These are phyloP conservation scores for Aplodontia rufa DNA, from an alignment of 2,113 vertebrate species.

Conservation along the genomic window DNA sequence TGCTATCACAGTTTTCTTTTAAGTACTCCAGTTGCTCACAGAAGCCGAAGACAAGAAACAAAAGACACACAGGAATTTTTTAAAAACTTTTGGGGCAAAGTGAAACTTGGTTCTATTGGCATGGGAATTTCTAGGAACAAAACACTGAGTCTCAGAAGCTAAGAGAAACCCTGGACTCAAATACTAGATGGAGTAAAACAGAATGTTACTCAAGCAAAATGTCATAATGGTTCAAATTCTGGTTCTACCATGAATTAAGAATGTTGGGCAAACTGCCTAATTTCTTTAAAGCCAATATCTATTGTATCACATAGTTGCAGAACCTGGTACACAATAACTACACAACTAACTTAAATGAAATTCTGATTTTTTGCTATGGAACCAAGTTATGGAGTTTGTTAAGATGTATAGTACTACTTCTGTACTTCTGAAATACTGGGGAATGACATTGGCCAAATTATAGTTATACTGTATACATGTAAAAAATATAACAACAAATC, in stretches of 20 bases:
- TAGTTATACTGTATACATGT: no score
- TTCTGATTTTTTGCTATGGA: background rate
- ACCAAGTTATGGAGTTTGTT: background rate
- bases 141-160: background rate
- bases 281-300: background rate
- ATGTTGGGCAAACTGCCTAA: background rate
- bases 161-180: background rate
- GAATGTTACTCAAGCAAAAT: slow-evolving; percentile 3
- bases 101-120: background rate
- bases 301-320: background rate
- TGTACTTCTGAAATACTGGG: no score
- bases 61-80: no score
- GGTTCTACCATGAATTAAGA: background rate
- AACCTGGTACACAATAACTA: background rate
- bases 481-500: no score
- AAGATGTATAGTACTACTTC: no score
- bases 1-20: background rate
- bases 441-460: no score
- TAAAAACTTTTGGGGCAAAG: background rate
- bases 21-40: background rate
- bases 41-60: background rate
- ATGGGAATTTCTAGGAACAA: background rate
- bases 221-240: slow-evolving; percentile 15
- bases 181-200: background rate
- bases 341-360: background rate